Base-by-base conservation (phyloP, 2,888 invertebrate species). In the Caenorhabditis sinica region DNA sequence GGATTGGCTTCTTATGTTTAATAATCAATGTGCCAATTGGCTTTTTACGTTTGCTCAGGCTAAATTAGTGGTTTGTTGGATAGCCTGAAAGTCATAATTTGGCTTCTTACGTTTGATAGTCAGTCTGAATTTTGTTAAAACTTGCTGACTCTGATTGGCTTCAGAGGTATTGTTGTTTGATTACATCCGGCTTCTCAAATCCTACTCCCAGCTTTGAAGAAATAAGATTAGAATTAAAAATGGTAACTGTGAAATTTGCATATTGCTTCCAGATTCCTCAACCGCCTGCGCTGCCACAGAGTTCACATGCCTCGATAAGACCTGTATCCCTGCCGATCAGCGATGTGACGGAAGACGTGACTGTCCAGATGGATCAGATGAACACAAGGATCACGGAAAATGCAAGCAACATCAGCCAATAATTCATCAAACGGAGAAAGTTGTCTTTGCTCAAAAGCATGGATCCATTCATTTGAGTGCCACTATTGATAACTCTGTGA, bases 321-420 rank as follows among this genome's bases (percentile, higher is more conserved):
- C 82, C 2, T 90, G 90, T 76, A 89, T 90, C 45, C 76, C 86
- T 8, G 85, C 85, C 23, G 83, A 82, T 49, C 82, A 69, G 40
- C 76, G 88, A 28, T 98, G 98, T 93, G 97, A 98, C 93, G 95
- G 96, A 0, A 96, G 97, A 89, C 95, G 96, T 90, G 97, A 98
- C 93, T 98, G 98, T 93, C 95, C 95, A 0, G 98, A 98, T 93
- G 95, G 95, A 13, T 96, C 96, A 0, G 98, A 98, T 93, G 98
- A 98, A 93, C 94, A 94, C 65, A 95, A 77, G 28, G 80, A 81
- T 23, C 86, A 88, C 43, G 90, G 87, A 65, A 80, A 85, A 63
- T 90, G 90, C 82, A 84, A 86, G 28, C 84, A 84, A 23, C 88
- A 88, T 36, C 80, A 85, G 40, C 88, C 89, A 17, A 86, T 89